phyloP scores from a whole-genome alignment of 1,140 invertebrate species.

The Cylas formicarius region DNA sequence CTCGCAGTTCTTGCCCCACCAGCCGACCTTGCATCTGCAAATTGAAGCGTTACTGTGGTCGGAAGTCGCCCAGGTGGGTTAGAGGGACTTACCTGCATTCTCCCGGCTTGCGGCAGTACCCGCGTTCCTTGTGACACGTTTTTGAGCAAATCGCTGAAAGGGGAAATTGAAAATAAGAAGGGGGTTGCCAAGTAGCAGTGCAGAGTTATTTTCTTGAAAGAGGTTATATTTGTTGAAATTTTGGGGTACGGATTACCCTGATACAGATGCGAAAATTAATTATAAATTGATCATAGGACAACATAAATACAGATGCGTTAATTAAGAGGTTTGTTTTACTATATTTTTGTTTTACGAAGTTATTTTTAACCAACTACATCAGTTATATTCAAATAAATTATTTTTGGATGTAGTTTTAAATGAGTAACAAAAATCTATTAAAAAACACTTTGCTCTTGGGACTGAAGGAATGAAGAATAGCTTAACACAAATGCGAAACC shows the following conservation, averaged over 20 bases:
- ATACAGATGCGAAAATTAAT: no score
- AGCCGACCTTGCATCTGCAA: slow-evolving; percentile 75
- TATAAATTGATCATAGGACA: no score
- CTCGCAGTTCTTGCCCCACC: slow-evolving; percentile 72
- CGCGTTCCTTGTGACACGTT: slow-evolving; percentile 75
- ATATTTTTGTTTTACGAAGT: no score
- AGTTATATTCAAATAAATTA: neutral
- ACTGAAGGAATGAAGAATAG: neutral
- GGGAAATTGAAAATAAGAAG: slow-evolving; percentile 3
- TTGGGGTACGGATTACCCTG: no score
- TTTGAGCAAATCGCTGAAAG: slow-evolving; percentile 69
- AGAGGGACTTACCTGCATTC: slow-evolving; percentile 48
- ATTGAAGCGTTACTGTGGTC: neutral
- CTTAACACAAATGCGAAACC: no score
- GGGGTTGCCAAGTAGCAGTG: neutral
- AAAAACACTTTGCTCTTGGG: neutral
- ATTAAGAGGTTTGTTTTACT: no score
- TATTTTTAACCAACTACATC: no score
- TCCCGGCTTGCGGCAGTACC: slow-evolving; percentile 75
- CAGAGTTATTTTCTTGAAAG: neutral
- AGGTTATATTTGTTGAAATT: no score
- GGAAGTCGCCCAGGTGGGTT: neutral
- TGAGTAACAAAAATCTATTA: no score
- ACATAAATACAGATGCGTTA: no score
- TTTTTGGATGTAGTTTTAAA: no score